These are phyloP conservation scores for Mormoops blainvillei DNA, from an alignment of 2,113 vertebrate species.

Conservation along the genomic window DNA sequence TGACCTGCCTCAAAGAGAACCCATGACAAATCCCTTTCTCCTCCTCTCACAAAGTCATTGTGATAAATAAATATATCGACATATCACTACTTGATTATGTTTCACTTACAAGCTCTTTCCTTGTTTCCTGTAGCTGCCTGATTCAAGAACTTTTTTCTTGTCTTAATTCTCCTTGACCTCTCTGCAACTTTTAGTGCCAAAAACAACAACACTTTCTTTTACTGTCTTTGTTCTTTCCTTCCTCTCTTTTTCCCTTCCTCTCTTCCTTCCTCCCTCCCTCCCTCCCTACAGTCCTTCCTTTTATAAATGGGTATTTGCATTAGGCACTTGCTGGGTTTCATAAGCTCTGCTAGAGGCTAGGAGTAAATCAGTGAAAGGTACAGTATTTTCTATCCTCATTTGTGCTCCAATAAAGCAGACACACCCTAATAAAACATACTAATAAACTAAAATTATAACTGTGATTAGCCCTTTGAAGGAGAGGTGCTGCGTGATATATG, in stretches of 20 bases:
- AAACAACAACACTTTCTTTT: not conserved
- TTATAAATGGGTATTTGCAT: not conserved
- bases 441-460: not conserved
- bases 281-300: not conserved
- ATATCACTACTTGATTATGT: not conserved
- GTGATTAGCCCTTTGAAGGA: not conserved
- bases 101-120: not conserved
- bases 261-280: not conserved
- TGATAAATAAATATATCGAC: not conserved
- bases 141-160: not conserved
- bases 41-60: not conserved
- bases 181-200: not conserved
- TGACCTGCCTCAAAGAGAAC: not conserved
- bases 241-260: not conserved
- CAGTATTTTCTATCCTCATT: not conserved
- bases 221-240: too few relatives aligned
- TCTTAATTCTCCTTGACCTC: not conserved
- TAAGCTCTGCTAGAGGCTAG: not conserved
- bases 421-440: not conserved
- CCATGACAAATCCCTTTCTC: not conserved
- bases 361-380: not conserved
- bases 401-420: not conserved
- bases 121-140: not conserved
- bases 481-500: not conserved
- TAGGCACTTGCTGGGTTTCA: not conserved